These are phyloP conservation scores for Brachionichthys hirsutus DNA, from an alignment of 2,113 vertebrate genomes.

Conservation along the genomic window DNA sequence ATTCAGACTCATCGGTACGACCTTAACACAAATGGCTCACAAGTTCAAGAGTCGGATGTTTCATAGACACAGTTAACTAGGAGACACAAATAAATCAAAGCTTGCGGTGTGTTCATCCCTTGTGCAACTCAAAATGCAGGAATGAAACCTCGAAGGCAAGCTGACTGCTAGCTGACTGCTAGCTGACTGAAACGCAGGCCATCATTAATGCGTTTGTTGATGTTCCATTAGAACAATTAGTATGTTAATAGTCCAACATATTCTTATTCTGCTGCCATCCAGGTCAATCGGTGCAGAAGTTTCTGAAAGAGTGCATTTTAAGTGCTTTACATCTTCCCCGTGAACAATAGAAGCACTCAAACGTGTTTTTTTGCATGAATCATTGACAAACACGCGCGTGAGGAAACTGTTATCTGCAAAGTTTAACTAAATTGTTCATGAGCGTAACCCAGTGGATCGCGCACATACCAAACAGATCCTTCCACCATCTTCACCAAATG, in stretches of 20 bases:
- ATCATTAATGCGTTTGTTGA: constrained; percentile 69
- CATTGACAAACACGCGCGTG: constrained; percentile 33
- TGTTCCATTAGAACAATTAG: constrained; percentile 71
- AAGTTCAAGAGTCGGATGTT: constrained; percentile 26
- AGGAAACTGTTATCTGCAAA: constrained; percentile 70
- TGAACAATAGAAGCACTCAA: constrained; percentile 23
- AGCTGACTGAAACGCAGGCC: constrained; percentile 63
- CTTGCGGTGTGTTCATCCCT: constrained; percentile 1
- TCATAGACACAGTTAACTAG: constrained; percentile 11
- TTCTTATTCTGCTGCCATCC: constrained; percentile 58
- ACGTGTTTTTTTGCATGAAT: constrained; percentile 6
- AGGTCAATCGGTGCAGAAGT: constrained; percentile 58
- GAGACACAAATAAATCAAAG: constrained; percentile 7
- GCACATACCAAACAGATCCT: constrained; percentile 67
- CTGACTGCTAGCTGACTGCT: constrained; percentile 30
- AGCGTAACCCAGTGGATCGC: constrained; percentile 69
- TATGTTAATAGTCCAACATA: constrained; percentile 69
- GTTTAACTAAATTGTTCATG: constrained; percentile 78
- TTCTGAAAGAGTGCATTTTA: constrained; percentile 52
- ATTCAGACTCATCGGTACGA: constrained; percentile 38
- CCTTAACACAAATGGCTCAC: constrained; percentile 29
- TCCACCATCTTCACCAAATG: constrained; percentile 60
- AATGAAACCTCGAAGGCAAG: neutral
- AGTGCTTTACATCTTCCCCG: constrained; percentile 30
- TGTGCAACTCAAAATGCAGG: constrained; percentile 1